Conservation (phyloP, 2,797 vertebrate species). For the Xenops minutus region DNA sequence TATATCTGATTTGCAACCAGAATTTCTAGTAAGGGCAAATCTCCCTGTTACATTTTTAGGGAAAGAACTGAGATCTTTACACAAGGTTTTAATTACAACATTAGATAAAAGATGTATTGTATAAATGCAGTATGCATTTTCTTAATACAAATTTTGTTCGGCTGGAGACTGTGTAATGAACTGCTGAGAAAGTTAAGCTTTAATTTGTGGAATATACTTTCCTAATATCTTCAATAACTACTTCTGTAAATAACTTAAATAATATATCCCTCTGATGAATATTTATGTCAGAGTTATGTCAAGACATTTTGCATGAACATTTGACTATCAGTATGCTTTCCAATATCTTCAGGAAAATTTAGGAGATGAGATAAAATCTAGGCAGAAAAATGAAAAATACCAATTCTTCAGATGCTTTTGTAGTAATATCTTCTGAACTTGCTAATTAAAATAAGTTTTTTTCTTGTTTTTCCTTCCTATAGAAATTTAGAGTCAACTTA, state of each 20-base stretch:
- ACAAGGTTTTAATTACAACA: background rate
- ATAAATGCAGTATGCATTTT: background rate
- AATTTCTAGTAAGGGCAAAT: background rate
- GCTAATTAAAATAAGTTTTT: background rate
- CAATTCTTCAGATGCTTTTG: background rate
- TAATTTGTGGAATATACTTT: background rate
- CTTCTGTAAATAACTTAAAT: background rate
- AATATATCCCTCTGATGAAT: background rate
- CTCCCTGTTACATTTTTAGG: background rate
- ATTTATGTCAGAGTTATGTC: background rate
- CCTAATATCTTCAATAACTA: background rate
- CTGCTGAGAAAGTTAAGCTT: background rate
- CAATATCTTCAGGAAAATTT: background rate
- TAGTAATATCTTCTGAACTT: background rate
- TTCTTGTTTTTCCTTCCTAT: background rate
- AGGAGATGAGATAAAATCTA: background rate
- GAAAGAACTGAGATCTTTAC: background rate
- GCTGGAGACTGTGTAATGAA: background rate
- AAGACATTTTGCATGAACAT: background rate
- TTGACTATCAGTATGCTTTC: background rate
- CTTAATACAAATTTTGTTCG: background rate
- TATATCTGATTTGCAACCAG: background rate
- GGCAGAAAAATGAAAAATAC: background rate
- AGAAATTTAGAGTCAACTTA: background rate
- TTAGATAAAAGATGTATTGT: background rate